These are phyloP conservation scores for Balanococcus diminutus DNA, from an alignment of 2,888 invertebrate genomes.

Conservation along the genomic window DNA sequence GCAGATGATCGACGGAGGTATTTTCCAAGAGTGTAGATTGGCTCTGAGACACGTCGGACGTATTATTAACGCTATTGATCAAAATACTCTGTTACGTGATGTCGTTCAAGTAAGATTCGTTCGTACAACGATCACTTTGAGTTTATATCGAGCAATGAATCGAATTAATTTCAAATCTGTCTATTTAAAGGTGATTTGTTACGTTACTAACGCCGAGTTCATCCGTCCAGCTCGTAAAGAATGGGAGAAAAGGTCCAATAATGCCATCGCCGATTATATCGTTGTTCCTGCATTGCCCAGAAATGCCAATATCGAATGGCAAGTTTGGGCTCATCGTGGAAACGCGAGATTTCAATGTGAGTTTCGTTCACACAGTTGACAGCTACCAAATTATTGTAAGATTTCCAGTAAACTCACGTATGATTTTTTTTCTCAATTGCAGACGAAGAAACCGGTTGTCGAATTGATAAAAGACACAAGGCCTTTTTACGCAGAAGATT, in stretches of 20 bases:
- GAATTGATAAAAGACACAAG: conserved; percentile 78
- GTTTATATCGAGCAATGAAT: too few relatives aligned
- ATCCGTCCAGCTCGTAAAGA: conserved; percentile 78
- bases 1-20: conserved; percentile 76
- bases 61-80: conserved; percentile 79
- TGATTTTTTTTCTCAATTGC: conserved; percentile 58
- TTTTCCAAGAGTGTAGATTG: conserved; percentile 80
- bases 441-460: conserved; percentile 92
- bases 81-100: conserved; percentile 78
- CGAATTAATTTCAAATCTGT: too few relatives aligned
- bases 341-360: conserved; percentile 87
- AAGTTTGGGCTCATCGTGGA: conserved; percentile 88
- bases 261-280: conserved; percentile 85
- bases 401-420: too few relatives aligned
- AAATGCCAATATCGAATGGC: conserved; percentile 86
- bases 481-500: conserved; percentile 83
- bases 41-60: conserved; percentile 83
- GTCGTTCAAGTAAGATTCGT: conserved; percentile 71
- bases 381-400: too few relatives aligned
- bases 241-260: conserved; percentile 82
- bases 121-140: too few relatives aligned
- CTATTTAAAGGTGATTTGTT: conserved; percentile 74
- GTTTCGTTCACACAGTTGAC: too few relatives aligned
- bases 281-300: conserved; percentile 82
- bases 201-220: conserved; percentile 75